phyloP scores from a whole-genome alignment of 2,797 vertebrate species.

The Gobionotothen gibberifrons region DNA sequence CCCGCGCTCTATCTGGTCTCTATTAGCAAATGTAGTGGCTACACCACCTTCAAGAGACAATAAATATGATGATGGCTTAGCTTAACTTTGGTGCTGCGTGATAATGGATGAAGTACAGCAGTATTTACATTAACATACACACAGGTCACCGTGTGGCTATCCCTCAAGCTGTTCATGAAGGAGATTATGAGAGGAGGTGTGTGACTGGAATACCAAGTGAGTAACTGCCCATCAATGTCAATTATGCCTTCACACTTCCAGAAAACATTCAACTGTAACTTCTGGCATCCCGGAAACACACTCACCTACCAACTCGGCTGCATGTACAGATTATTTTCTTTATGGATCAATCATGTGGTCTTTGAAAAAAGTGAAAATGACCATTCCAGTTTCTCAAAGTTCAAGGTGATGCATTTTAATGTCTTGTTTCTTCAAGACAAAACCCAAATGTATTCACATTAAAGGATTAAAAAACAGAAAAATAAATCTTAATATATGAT shows the following conservation, averaged over 20 bases:
- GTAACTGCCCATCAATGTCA: not conserved
- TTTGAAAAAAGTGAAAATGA: too few species aligned
- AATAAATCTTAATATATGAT: too few species aligned
- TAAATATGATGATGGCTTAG: constrained; percentile 14
- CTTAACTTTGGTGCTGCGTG: not conserved
- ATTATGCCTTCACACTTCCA: constrained; percentile 3
- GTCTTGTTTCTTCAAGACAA: too few species aligned
- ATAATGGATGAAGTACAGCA: not conserved
- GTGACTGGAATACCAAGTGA: constrained; percentile 21
- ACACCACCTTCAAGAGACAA: constrained; percentile 1
- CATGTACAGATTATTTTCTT: too few species aligned
- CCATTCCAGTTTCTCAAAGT: too few species aligned
- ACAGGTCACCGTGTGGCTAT: constrained; percentile 4
- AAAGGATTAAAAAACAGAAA: too few species aligned
- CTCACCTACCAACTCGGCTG: too few species aligned
- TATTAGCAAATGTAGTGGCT: constrained; percentile 14
- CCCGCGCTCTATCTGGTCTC: constrained; percentile 14
- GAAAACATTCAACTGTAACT: constrained; percentile 2
- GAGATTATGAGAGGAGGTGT: constrained; percentile 11
- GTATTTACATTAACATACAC: constrained; percentile 10
- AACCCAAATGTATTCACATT: too few species aligned
- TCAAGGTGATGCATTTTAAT: too few species aligned
- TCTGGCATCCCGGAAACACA: not conserved
- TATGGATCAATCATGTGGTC: too few species aligned
- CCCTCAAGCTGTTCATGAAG: constrained; percentile 3